phyloP scores from a whole-genome alignment of 2,797 vertebrate species.

The Hemibagrus guttatus region DNA sequence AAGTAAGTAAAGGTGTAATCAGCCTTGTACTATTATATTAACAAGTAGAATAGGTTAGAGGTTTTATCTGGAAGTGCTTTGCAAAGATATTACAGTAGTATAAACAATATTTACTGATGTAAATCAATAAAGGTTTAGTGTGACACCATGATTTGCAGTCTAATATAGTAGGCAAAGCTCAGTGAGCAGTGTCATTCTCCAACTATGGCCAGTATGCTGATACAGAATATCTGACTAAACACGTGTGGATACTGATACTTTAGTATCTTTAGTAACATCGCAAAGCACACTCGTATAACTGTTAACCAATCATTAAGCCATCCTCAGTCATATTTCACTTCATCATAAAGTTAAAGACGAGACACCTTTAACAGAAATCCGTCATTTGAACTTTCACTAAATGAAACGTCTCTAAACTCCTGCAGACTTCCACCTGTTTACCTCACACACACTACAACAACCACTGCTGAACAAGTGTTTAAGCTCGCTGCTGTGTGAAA shows the following conservation, averaged over 20 bases:
- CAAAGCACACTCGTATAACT: constrained; percentile 54
- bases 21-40: background rate
- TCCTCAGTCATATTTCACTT: constrained; percentile 52
- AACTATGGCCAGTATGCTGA: constrained; percentile 55
- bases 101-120: constrained; percentile 23
- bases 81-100: background rate
- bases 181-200: constrained; percentile 42
- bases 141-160: constrained; percentile 45
- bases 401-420: background rate
- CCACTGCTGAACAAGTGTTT: constrained; percentile 25
- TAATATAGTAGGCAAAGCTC: constrained; percentile 40
- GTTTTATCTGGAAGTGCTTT: constrained; percentile 2
- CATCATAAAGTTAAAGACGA: constrained; percentile 26
- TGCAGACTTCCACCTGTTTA: constrained; percentile 3
- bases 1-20: background rate
- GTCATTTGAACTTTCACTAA: constrained; percentile 2
- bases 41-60: background rate
- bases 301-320: constrained; percentile 59
- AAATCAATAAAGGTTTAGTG: constrained; percentile 48
- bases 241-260: constrained; percentile 62
- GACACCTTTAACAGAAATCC: background rate
- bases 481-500: constrained; percentile 35
- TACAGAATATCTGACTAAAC: constrained; percentile 58
- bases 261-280: constrained; percentile 62
- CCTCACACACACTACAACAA: constrained; percentile 25